Conservation (phyloP, 2,797 vertebrate species). For the Bufotes viridis region DNA sequence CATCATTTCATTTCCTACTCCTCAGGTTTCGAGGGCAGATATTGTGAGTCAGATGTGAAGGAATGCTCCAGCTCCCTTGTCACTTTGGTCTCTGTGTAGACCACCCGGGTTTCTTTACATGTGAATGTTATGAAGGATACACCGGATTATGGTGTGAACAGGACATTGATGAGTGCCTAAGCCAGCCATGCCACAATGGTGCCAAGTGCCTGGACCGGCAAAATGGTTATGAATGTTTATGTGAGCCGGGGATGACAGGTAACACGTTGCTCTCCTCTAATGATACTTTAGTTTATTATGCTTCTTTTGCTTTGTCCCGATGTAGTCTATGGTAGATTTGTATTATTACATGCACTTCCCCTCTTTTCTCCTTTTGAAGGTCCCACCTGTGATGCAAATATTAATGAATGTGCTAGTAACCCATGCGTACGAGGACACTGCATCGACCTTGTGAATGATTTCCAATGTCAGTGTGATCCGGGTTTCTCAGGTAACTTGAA, state of each 20-base stretch:
- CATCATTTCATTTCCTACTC: constrained; percentile 61
- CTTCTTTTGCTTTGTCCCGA: not conserved
- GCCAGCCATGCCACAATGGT: constrained; percentile 90
- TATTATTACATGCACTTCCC: not conserved
- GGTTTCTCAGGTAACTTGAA: constrained; percentile 87
- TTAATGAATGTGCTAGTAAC: constrained; percentile 89
- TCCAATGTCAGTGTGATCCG: constrained; percentile 86
- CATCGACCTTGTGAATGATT: constrained; percentile 88
- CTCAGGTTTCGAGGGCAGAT: constrained; percentile 83
- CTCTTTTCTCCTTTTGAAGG: constrained; percentile 71
- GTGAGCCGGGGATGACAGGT: constrained; percentile 86
- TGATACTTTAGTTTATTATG: no score
- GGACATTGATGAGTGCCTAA: constrained; percentile 90
- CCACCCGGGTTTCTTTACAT: constrained; percentile 87
- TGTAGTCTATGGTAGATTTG: not conserved
- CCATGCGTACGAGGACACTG: constrained; percentile 88
- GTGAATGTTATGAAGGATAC: constrained; percentile 86
- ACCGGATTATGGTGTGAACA: constrained; percentile 88
- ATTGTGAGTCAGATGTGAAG: constrained; percentile 88
- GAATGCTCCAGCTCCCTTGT: constrained; percentile 91
- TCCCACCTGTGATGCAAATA: constrained; percentile 90
- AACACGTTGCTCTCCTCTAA: constrained; percentile 7
- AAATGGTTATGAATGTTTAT: constrained; percentile 90
- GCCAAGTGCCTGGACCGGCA: constrained; percentile 90
- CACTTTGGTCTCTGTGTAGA: constrained; percentile 89